These are phyloP conservation scores for Ditula angustiorana DNA, from an alignment of 2,888 invertebrate genomes.

Conservation along the genomic window DNA sequence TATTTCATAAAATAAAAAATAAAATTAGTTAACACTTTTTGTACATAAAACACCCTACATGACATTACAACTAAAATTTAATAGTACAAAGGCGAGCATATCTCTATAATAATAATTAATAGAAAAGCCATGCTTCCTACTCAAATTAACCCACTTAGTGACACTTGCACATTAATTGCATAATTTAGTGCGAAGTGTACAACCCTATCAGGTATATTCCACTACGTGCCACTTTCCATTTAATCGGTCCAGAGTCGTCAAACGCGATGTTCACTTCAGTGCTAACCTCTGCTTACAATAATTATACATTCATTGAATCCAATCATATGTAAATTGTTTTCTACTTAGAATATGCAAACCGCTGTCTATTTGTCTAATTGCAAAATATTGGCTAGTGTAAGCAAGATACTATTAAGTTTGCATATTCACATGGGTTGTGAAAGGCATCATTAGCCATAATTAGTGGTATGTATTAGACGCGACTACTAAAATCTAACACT, in stretches of 20 bases:
- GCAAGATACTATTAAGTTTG: conserved; percentile 4
- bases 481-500: background rate
- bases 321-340: conserved; percentile 46
- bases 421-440: conserved; percentile 16
- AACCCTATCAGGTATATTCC: conserved; percentile 53
- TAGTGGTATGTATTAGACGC: too few species aligned
- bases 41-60: too few species aligned
- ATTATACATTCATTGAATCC: conserved; percentile 50
- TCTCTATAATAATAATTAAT: too few species aligned
- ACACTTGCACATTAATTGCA: conserved; percentile 52
- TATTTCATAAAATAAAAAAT: too few species aligned
- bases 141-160: conserved; percentile 37
- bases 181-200: conserved; percentile 44
- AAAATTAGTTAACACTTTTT: too few species aligned
- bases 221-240: conserved; percentile 57
- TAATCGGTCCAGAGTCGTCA: conserved; percentile 59
- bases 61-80: too few species aligned
- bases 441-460: background rate
- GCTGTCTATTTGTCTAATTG: conserved; percentile 19
- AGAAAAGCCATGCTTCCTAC: conserved; percentile 11
- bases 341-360: conserved; percentile 27
- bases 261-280: conserved; percentile 57
- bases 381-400: conserved; percentile 26
- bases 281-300: conserved; percentile 52
- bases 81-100: too few species aligned